Evolutionary conservation across 2,888 invertebrate genomes (phyloP).

Genomic region (Diaphora mendica): DNA sequence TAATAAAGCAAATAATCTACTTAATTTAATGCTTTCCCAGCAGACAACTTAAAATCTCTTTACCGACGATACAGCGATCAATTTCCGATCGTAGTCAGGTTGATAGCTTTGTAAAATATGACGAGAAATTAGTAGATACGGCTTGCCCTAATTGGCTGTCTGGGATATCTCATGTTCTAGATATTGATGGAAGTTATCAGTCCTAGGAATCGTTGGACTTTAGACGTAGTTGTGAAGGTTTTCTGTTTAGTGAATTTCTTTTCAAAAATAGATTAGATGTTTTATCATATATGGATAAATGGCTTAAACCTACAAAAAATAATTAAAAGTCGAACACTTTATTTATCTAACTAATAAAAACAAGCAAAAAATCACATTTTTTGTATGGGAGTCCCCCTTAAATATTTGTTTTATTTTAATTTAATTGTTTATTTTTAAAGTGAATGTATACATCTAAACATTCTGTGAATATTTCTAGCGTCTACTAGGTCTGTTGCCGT

Average conservation of each 20-base stretch:
- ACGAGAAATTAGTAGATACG: conserved; percentile 42
- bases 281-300: no score
- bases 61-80: conserved; percentile 32
- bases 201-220: neutral
- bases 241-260: neutral
- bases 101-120: conserved; percentile 39
- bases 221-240: neutral
- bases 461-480: no score
- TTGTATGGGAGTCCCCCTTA: no score
- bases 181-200: conserved; percentile 2
- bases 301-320: no score
- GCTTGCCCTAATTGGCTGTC: conserved; percentile 29
- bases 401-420: no score
- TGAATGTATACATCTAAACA: no score
- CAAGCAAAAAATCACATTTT: no score
- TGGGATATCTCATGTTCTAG: neutral
- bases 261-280: neutral
- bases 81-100: conserved; percentile 40
- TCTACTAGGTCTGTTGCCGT: no score
- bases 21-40: neutral
- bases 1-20: neutral
- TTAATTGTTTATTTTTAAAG: no score
- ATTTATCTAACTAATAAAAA: no score
- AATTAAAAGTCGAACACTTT: no score
- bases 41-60: conserved; percentile 8